Evolutionary conservation across 2,888 invertebrate species (phyloP).

Genomic region (Pterostichus madidus): DNA sequence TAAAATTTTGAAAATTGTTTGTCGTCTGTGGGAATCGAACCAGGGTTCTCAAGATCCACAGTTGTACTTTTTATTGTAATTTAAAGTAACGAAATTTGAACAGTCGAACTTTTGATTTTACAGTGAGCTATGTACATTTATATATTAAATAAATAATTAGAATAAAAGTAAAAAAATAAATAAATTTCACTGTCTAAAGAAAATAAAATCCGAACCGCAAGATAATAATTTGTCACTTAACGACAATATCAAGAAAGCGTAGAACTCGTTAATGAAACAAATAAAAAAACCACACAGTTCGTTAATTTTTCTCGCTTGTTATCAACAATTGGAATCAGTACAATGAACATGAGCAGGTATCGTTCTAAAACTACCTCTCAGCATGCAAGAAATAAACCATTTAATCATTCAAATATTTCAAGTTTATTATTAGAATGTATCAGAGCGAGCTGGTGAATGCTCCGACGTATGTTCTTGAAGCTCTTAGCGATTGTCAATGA

Average conservation of each 20-base stretch:
- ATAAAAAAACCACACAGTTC: neutral
- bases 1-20: no score
- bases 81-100: no score
- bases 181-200: neutral
- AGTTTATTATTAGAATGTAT: neutral
- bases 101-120: no score
- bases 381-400: constrained; percentile 24
- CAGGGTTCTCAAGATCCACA: no score
- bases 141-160: neutral
- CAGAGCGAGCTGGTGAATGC: neutral
- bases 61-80: no score
- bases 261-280: neutral
- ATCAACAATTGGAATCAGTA: constrained; percentile 27
- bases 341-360: neutral
- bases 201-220: neutral
- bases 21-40: no score
- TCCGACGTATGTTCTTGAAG: neutral
- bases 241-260: constrained; percentile 23
- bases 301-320: constrained; percentile 20
- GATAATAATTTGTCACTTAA: no score
- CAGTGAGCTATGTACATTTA: no score
- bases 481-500: neutral
- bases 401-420: constrained; percentile 33
- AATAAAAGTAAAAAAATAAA: neutral
- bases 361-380: constrained; percentile 15